Conservation (phyloP, 2,888 invertebrate genomes). For the Nomada lathburiana region DNA sequence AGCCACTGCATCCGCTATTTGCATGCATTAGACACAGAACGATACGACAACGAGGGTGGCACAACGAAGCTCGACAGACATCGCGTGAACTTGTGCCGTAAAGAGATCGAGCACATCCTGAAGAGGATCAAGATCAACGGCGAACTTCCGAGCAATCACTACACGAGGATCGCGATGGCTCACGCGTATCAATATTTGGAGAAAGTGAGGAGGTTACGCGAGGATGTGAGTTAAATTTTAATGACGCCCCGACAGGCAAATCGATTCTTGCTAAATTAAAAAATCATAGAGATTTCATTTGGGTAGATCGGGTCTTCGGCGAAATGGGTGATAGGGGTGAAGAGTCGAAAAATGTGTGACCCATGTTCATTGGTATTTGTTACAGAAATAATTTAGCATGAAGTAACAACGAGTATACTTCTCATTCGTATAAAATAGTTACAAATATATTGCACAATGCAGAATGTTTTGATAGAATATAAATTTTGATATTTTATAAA, state of each 20-base stretch:
- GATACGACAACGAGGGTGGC: conserved; percentile 74
- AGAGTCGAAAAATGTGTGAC: not conserved
- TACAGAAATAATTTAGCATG: no score
- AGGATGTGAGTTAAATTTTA: conserved; percentile 82
- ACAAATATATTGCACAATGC: no score
- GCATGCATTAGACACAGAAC: conserved; percentile 77
- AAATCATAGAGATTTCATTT: not conserved
- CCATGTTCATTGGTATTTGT: no score
- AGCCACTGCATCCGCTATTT: conserved; percentile 82
- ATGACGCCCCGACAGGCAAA: not conserved
- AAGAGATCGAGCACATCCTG: conserved; percentile 75
- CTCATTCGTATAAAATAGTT: no score
- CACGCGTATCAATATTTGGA: conserved; percentile 83
- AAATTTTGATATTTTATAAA: no score
- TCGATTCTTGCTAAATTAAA: not conserved
- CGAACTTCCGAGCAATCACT: conserved; percentile 76
- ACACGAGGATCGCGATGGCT: conserved; percentile 79
- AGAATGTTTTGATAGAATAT: no score
- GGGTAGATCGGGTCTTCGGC: not conserved
- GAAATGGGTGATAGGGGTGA: not conserved
- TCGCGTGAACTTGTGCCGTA: conserved; percentile 77
- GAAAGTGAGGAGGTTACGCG: conserved; percentile 83
- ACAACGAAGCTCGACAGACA: conserved; percentile 80
- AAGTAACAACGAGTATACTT: no score
- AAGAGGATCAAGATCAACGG: conserved; percentile 79